Evolutionary conservation across 2,113 vertebrate species (phyloP).

Genomic region (Carollia perspicillata): DNA sequence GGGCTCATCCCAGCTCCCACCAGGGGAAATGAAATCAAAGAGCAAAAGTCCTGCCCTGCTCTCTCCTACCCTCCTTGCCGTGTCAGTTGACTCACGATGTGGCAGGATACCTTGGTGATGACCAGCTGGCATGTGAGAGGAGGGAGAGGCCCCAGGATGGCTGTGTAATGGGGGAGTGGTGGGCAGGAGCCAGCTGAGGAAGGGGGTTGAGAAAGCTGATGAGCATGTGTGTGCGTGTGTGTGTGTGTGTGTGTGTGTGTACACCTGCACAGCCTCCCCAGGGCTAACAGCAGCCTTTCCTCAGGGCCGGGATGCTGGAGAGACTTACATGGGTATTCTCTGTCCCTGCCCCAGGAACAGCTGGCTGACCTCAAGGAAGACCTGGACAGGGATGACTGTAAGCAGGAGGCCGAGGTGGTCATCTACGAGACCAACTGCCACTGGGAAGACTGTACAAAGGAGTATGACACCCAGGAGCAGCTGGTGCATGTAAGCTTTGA

Average conservation of each 20-base stretch:
- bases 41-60: not conserved
- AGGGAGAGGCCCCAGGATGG: not conserved
- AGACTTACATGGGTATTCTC: slow-evolving; percentile 51
- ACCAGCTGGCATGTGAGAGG: not conserved
- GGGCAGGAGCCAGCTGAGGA: not conserved
- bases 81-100: not conserved
- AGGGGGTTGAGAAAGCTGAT: not conserved
- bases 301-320: not conserved
- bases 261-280: not conserved
- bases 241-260: rapidly evolving
- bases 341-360: slow-evolving; percentile 85
- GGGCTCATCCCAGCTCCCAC: not conserved
- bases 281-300: not conserved
- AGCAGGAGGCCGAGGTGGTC: slow-evolving; percentile 96
- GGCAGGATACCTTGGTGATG: not conserved
- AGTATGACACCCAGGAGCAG: slow-evolving; percentile 97
- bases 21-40: not conserved
- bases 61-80: not conserved
- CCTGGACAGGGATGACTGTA: slow-evolving; percentile 96
- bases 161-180: rapidly evolving
- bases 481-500: slow-evolving; percentile 93
- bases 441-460: slow-evolving; percentile 96
- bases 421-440: slow-evolving; percentile 98
- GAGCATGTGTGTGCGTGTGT: rapidly evolving
- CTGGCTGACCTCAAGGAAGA: slow-evolving; percentile 94